Evolutionary conservation across 2,888 invertebrate genomes (phyloP).

Genomic region (Eurois occulta): DNA sequence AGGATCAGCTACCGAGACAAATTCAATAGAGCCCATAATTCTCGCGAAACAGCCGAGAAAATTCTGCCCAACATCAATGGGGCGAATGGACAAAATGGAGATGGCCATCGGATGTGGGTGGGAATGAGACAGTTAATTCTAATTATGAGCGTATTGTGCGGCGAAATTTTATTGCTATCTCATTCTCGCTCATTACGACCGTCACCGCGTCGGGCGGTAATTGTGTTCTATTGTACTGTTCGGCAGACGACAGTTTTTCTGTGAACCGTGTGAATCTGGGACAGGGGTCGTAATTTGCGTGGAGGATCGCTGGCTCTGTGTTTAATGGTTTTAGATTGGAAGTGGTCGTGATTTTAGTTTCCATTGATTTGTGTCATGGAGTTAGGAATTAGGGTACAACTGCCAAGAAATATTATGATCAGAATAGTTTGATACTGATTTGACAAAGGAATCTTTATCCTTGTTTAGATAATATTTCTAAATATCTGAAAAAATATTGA

Average conservation of each 20-base stretch:
- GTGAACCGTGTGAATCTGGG: slow-evolving; percentile 85
- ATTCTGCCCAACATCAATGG: slow-evolving; percentile 79
- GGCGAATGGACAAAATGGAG: slow-evolving; percentile 76
- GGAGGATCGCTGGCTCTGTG: slow-evolving; percentile 73
- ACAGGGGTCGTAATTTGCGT: slow-evolving; percentile 79
- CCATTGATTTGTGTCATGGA: slow-evolving; percentile 13
- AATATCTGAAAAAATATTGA: no score
- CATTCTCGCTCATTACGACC: slow-evolving; percentile 86
- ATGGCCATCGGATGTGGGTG: slow-evolving; percentile 86
- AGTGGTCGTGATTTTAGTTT: slow-evolving; percentile 43
- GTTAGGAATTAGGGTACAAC: background rate
- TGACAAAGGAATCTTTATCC: no score
- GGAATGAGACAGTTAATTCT: slow-evolving; percentile 89
- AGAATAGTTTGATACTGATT: no score
- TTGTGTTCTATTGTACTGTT: slow-evolving; percentile 86
- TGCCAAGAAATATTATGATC: no score
- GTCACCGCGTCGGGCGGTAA: slow-evolving; percentile 79
- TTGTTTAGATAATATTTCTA: no score
- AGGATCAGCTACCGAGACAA: slow-evolving; percentile 55
- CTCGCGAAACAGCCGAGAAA: slow-evolving; percentile 60
- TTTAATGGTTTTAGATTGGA: slow-evolving; percentile 44
- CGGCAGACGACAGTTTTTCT: slow-evolving; percentile 81
- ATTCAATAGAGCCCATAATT: slow-evolving; percentile 60
- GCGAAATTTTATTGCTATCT: slow-evolving; percentile 89
- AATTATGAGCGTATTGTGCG: slow-evolving; percentile 88